phyloP scores from a whole-genome alignment of 23 tunicate species.

The Styela clava region DNA sequence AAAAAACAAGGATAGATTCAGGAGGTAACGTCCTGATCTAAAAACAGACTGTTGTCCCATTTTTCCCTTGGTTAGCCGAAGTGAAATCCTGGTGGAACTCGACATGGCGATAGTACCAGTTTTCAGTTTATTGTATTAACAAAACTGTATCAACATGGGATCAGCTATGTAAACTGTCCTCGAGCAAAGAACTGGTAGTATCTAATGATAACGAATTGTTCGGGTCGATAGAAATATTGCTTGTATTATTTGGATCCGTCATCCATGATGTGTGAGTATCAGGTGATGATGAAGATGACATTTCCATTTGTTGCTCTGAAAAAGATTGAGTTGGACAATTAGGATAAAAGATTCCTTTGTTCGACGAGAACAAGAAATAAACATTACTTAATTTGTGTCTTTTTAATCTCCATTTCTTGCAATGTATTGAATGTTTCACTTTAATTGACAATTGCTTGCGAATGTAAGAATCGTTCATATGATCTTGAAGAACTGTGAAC shows the following conservation, averaged over 20 bases:
- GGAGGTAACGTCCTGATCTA: too few relatives aligned
- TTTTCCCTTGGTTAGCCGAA: too few relatives aligned
- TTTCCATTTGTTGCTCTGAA: slow-evolving; percentile 18
- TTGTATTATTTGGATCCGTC: not conserved
- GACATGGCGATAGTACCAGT: too few relatives aligned
- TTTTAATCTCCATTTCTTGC: slow-evolving; percentile 90
- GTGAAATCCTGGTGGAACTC: too few relatives aligned
- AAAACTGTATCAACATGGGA: too few relatives aligned
- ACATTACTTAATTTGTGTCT: slow-evolving; percentile 37
- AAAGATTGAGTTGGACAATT: not conserved
- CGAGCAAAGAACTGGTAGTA: not conserved
- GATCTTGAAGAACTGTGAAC: slow-evolving; percentile 50
- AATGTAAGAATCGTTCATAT: slow-evolving; percentile 58
- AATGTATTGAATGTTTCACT: slow-evolving; percentile 82
- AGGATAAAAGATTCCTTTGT: not conserved
- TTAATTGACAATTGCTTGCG: slow-evolving; percentile 52
- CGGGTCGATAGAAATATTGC: not conserved
- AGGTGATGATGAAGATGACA: slow-evolving; percentile 22
- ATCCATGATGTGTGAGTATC: slow-evolving; percentile 10
- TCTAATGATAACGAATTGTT: not conserved
- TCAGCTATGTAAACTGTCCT: slow-evolving; percentile 29
- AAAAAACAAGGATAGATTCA: too few relatives aligned
- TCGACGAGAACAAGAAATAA: not conserved
- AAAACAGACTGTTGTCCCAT: too few relatives aligned
- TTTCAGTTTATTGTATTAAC: too few relatives aligned